Base-by-base conservation (phyloP, 2,888 invertebrate species). In the Epinotia nisella region DNA sequence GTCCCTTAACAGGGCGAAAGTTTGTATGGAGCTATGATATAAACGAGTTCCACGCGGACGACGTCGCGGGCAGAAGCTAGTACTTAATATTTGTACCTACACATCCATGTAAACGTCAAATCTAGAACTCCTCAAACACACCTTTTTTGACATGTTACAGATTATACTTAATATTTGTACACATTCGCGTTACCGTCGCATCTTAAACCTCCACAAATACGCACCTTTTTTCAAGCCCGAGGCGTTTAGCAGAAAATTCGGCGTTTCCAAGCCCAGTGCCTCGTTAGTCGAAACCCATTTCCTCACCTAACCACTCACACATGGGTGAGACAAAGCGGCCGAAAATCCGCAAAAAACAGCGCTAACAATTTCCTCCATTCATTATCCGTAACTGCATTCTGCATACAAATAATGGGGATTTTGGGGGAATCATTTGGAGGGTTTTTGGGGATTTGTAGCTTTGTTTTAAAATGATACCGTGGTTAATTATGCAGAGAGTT, bases 281-380 rank as follows among this genome's bases (percentile, higher is more conserved):
- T 60, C 60, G 55, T 64, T 60, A 66, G 21, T 71, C 81, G n/a
- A 80, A 81, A 78, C 80, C 86, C 86, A 85, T 88, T 90, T 84
- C 79, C 86, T 89, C 85, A 90, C 91, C 90, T 87, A 91, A 91
- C 83, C 82, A 85, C 81, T 82, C 85, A 92, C 89, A 91, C 85
- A 90, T 90, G 90, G 76, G 78, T 77, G 76, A 86, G 87, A 89
- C 87, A 89, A 92, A 89, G 86, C 86, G 83, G 82, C 90, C 90
- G 82, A 91, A 91, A 91, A 89, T 87, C 84, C 83, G 86, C 85
- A 85, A 87, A 89, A 87, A 85, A 59, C 68, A 79, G 79, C 85
- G 85, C 86, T 89, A 91, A 90, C 91, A 88, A 88, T 88, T 91
- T 92, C 91, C 90, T 87, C 83, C 75, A 84, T 82, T 87, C 86